Conservation (phyloP, 2,888 invertebrate species). For the Thalpophila matura region DNA sequence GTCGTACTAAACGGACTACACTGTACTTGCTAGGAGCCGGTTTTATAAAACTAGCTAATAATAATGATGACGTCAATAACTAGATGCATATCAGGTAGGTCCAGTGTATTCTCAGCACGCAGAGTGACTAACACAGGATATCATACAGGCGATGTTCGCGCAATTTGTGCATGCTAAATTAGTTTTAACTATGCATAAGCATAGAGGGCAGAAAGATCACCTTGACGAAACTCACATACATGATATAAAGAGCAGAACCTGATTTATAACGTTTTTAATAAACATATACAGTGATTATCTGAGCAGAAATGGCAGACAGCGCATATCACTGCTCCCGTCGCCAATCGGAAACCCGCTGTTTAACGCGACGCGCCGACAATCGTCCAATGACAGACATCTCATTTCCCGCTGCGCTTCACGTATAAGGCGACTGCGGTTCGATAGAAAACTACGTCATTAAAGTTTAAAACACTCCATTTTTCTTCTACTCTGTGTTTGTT, state of each 20-base stretch:
- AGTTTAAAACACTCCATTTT: slow-evolving; percentile 18
- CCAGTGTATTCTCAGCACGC: slow-evolving; percentile 53
- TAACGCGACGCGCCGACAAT: slow-evolving; percentile 31
- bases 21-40: slow-evolving; percentile 2
- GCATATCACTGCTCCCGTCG: slow-evolving; percentile 1
- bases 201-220: background rate
- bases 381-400: slow-evolving; percentile 39
- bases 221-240: background rate
- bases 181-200: slow-evolving; percentile 24
- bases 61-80: slow-evolving; percentile 35
- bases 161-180: slow-evolving; percentile 50
- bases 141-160: slow-evolving; percentile 30
- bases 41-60: slow-evolving; percentile 38
- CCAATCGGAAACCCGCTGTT: slow-evolving; percentile 36
- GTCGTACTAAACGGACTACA: too few relatives aligned
- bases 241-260: too few relatives aligned
- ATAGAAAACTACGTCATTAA: slow-evolving; percentile 7
- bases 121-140: slow-evolving; percentile 59
- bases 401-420: slow-evolving; percentile 41
- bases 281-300: background rate
- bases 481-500: background rate
- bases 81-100: slow-evolving; percentile 53
- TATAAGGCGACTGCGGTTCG: background rate
- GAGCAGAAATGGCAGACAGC: background rate
- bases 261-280: background rate